Percentiles rank a stretch among this genome's conserved stretches.
These are phyloP conservation scores for Haemorhous mexicanus DNA, from an alignment of 2,113 vertebrate species.

Conservation along the genomic window DNA sequence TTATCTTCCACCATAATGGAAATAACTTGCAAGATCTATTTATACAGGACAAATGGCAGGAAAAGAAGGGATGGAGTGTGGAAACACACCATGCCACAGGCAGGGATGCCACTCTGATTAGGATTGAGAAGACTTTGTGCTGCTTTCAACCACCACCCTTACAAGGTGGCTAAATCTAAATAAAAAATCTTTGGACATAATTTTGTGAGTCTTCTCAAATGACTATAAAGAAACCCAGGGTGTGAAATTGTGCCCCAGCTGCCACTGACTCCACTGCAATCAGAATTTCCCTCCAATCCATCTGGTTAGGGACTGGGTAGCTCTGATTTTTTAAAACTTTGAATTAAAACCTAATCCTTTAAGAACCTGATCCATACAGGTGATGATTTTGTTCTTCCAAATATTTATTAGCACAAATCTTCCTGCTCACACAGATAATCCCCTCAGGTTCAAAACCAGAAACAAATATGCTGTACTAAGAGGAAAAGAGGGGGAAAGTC, in stretches of 20 bases:
- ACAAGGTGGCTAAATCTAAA: background rate
- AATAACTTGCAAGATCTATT: background rate
- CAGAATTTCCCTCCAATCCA: background rate
- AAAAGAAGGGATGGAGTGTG: background rate
- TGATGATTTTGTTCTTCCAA: background rate
- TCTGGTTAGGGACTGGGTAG: background rate
- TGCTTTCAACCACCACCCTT: background rate
- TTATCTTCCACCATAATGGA: background rate
- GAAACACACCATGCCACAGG: background rate
- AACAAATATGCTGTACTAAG: background rate
- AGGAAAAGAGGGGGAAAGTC: background rate
- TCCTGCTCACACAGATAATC: background rate
- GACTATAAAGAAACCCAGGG: background rate
- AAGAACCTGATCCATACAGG: background rate
- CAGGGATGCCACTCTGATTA: background rate
- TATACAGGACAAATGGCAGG: background rate
- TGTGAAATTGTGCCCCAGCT: background rate
- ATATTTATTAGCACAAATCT: slow-evolving; percentile 28
- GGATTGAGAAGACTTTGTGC: background rate
- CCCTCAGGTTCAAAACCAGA: background rate
- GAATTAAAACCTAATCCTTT: slow-evolving; percentile 21
- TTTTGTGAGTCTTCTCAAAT: background rate
- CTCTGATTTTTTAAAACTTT: background rate
- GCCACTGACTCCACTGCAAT: background rate
- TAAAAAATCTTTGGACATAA: background rate